Conservation (phyloP, 1,140 invertebrate genomes). For the Drosophila kanapiae region DNA sequence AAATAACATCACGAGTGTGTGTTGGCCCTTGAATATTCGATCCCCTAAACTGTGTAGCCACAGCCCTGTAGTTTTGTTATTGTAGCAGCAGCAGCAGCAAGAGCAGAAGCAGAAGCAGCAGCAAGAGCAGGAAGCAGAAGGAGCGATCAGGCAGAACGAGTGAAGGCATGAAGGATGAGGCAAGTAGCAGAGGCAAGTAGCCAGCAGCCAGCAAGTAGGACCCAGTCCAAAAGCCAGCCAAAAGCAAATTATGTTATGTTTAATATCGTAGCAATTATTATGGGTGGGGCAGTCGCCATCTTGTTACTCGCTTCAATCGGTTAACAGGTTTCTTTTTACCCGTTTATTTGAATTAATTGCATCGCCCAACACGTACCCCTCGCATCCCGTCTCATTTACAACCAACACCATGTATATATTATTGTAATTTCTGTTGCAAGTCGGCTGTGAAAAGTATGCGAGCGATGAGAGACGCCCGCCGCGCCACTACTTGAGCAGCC, state of each 20-base stretch:
- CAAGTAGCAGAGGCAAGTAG: constrained; percentile 21
- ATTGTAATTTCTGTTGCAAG: constrained; percentile 81
- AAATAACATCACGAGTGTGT: constrained; percentile 33
- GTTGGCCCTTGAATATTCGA: constrained; percentile 42
- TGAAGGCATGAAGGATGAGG: constrained; percentile 5
- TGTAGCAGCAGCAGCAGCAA: constrained; percentile 33
- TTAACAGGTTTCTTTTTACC: constrained; percentile 23
- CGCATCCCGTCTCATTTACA: constrained; percentile 42
- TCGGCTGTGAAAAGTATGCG: constrained; percentile 76
- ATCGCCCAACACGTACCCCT: constrained; percentile 34
- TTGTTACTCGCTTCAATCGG: constrained; percentile 14
- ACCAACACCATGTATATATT: constrained; percentile 61
- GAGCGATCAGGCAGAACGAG: constrained; percentile 17
- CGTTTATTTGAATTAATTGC: constrained; percentile 40
- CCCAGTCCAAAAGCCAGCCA: constrained; percentile 17
- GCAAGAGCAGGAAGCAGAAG: constrained; percentile 25
- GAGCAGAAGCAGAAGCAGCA: constrained; percentile 18
- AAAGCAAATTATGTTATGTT: constrained; percentile 9
- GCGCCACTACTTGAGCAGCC: constrained; percentile 57
- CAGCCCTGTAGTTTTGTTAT: constrained; percentile 42
- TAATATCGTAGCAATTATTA: constrained; percentile 32
- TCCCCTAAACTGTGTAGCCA: constrained; percentile 15
- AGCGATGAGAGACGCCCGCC: constrained; percentile 66
- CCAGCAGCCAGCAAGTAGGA: constrained; percentile 39
- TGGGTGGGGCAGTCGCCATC: constrained; percentile 35